Evolutionary conservation across 2,888 invertebrate species (phyloP).

Genomic region (Xestobium rufovillosum): DNA sequence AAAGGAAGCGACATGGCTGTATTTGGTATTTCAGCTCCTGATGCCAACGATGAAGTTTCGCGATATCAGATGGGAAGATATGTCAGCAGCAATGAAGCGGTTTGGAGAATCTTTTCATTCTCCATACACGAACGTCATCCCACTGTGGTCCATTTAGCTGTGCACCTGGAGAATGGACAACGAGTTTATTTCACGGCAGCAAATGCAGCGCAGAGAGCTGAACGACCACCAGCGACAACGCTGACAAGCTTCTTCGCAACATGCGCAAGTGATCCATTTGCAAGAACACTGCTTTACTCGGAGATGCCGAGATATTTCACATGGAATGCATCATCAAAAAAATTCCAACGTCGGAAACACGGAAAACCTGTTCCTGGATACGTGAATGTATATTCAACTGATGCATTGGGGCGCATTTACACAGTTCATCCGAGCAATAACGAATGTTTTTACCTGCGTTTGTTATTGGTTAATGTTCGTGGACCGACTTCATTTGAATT

Average conservation of each 20-base stretch:
- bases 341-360: constrained; percentile 15
- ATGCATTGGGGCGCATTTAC: constrained; percentile 25
- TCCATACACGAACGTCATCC: constrained; percentile 28
- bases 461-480: too few species aligned
- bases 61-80: constrained; percentile 27
- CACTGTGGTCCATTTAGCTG: constrained; percentile 29
- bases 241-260: constrained; percentile 15
- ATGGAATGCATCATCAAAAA: constrained; percentile 13
- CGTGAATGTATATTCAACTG: constrained; percentile 11
- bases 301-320: constrained; percentile 17
- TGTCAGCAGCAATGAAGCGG: constrained; percentile 27
- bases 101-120: constrained; percentile 19
- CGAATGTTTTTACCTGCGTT: constrained; percentile 28
- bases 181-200: constrained; percentile 17
- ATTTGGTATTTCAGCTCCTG: constrained; percentile 21
- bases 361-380: too few species aligned
- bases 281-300: constrained; percentile 17
- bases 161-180: too few species aligned
- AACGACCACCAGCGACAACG: constrained; percentile 14
- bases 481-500: too few species aligned
- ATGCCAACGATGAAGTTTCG: constrained; percentile 25
- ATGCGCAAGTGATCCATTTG: constrained; percentile 18
- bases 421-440: constrained; percentile 26
- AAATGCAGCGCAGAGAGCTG: constrained; percentile 8
- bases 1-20: too few species aligned